A percentile compares a stretch with the other conserved stretches of the same genome.
Conservation (phyloP, 2,113 vertebrate species). For the Neoarius graeffei region DNA sequence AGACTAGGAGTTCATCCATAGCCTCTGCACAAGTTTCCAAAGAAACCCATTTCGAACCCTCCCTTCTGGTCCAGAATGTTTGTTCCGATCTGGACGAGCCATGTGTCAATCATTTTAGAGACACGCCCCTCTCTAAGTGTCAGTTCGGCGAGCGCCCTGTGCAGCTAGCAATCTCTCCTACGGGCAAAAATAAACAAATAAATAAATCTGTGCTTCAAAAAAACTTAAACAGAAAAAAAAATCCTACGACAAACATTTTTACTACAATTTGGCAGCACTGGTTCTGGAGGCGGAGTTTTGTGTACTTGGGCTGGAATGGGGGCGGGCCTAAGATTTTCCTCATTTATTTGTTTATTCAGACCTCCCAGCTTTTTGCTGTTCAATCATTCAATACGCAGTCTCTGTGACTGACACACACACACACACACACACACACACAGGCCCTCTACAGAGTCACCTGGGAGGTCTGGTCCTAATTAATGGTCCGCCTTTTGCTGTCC, state of each 20-base stretch:
- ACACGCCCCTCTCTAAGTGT: background rate
- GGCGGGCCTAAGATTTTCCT: background rate
- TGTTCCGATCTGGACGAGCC: no score
- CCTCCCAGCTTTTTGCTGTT: background rate
- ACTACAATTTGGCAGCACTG: no score
- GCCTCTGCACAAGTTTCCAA: no score
- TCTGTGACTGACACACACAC: background rate
- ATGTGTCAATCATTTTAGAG: background rate
- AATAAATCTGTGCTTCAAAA: background rate
- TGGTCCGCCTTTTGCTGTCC: conserved; percentile 6
- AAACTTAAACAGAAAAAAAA: background rate
- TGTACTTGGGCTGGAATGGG: background rate
- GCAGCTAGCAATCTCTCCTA: no score
- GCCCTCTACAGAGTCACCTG: conserved; percentile 10
- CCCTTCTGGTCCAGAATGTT: no score
- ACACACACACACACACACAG: conserved; percentile 4
- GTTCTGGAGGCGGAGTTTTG: background rate
- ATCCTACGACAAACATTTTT: no score
- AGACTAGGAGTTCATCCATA: no score
- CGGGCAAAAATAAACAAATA: no score
- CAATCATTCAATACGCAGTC: background rate
- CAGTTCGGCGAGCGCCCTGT: no score
- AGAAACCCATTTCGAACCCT: no score
- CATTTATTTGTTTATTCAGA: background rate
- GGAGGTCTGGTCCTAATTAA: conserved; percentile 28